These are phyloP conservation scores for Epicampocera succincta DNA, from an alignment of 2,888 invertebrate species.

Conservation along the genomic window DNA sequence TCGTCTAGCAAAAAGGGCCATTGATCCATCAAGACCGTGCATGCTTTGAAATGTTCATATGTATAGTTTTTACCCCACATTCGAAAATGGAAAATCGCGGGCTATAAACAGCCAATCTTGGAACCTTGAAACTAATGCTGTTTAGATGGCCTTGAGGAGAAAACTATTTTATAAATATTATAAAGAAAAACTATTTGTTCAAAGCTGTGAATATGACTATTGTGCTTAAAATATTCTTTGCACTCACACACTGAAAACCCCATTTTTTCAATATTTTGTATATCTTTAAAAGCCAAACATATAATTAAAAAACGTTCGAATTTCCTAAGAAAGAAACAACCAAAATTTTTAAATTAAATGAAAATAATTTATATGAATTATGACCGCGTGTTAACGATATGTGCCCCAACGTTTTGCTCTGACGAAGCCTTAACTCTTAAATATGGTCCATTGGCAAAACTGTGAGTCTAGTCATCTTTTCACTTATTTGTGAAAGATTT, in stretches of 20 bases:
- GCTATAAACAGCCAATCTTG: too few species aligned
- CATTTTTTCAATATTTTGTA: neutral
- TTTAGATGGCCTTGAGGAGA: too few species aligned
- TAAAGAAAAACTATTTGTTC: too few species aligned
- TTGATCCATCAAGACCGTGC: too few species aligned
- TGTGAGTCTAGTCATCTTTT: neutral
- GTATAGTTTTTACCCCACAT: too few species aligned
- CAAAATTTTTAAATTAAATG: constrained; percentile 23
- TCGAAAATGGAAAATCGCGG: too few species aligned
- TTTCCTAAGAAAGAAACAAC: constrained; percentile 12
- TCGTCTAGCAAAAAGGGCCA: too few species aligned
- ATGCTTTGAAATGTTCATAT: too few species aligned
- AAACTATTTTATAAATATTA: too few species aligned
- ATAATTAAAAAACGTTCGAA: constrained; percentile 60
- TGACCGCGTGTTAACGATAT: constrained; percentile 65
- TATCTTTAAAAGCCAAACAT: constrained; percentile 50
- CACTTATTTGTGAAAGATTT: constrained; percentile 14
- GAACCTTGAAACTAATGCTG: too few species aligned
- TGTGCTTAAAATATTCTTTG: too few species aligned
- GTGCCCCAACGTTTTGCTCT: constrained; percentile 50
- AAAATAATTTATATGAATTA: constrained; percentile 57
- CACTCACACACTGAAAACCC: neutral
- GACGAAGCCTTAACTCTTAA: constrained; percentile 61
- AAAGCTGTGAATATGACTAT: too few species aligned
- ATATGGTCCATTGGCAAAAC: constrained; percentile 17